These are phyloP conservation scores for Andrena praecox DNA, from an alignment of 2,888 invertebrate genomes.

Conservation along the genomic window DNA sequence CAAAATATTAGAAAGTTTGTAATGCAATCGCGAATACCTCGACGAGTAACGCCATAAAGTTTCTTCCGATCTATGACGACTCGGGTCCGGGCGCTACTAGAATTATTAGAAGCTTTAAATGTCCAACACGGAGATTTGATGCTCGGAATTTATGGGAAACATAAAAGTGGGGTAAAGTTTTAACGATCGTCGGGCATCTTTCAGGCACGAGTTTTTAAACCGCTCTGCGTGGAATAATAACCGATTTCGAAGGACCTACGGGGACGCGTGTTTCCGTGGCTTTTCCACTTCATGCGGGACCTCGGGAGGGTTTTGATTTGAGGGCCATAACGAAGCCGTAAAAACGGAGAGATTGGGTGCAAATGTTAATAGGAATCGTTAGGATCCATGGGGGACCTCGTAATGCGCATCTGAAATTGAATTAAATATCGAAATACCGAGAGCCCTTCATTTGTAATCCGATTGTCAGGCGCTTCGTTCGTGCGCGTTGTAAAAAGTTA, in stretches of 20 bases:
- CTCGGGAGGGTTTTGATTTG: slow-evolving; percentile 15
- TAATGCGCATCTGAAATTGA: slow-evolving; percentile 32
- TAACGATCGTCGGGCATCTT: slow-evolving; percentile 40
- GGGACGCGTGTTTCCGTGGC: slow-evolving; percentile 10
- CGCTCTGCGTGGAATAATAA: slow-evolving; percentile 10
- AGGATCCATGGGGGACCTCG: slow-evolving; percentile 16
- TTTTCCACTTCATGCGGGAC: neutral
- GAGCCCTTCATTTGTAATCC: slow-evolving; percentile 15
- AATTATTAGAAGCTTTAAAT: slow-evolving; percentile 32
- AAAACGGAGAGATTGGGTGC: slow-evolving; percentile 17
- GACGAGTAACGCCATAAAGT: neutral
- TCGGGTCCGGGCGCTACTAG: neutral
- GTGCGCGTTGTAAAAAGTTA: neutral
- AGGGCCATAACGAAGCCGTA: slow-evolving; percentile 20
- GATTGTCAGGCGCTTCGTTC: slow-evolving; percentile 15
- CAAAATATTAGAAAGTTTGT: neutral
- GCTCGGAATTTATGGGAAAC: slow-evolving; percentile 32
- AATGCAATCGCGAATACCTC: slow-evolving; percentile 1
- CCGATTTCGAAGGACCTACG: slow-evolving; percentile 7
- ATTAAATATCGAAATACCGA: slow-evolving; percentile 22
- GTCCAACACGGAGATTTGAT: slow-evolving; percentile 38
- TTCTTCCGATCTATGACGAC: neutral
- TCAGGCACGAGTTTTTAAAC: neutral
- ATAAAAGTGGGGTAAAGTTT: slow-evolving; percentile 37
- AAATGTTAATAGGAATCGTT: slow-evolving; percentile 31